A percentile compares a stretch with the other conserved stretches of the same genome.
Evolutionary conservation across 2,113 vertebrate species (phyloP).

Genomic region (Microcebus ravelobensis): DNA sequence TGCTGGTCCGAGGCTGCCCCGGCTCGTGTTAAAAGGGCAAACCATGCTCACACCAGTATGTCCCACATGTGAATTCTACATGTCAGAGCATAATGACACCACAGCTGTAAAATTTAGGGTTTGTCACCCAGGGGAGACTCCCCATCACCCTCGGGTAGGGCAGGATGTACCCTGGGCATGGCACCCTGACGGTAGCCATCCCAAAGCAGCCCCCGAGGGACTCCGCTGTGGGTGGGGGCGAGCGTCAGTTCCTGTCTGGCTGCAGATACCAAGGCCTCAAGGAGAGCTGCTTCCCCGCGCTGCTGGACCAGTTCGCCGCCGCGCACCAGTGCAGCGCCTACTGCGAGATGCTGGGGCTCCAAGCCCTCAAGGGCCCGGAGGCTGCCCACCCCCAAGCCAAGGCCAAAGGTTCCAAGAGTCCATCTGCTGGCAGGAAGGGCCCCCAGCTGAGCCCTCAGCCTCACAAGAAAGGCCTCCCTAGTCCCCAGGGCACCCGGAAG

Average conservation of each 20-base stretch:
- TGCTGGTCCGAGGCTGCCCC: not conserved
- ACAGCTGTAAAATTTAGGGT: not conserved
- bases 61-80: not conserved
- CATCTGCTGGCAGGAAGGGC: conserved; percentile 89
- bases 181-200: not conserved
- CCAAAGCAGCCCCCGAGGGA: not conserved
- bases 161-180: not conserved
- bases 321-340: conserved; percentile 94
- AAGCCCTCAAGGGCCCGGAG: conserved; percentile 88
- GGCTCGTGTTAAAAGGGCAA: not conserved
- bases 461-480: conserved; percentile 90
- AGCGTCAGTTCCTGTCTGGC: not conserved
- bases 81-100: not conserved
- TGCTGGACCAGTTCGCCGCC: conserved; percentile 91
- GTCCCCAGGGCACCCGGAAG: conserved; percentile 91
- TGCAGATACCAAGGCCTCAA: conserved; percentile 97
- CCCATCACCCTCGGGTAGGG: not conserved
- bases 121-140: not conserved
- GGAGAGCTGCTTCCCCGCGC: conserved; percentile 88
- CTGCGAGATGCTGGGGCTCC: conserved; percentile 92
- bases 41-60: no score
- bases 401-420: conserved; percentile 93
- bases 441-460: conserved; percentile 92
- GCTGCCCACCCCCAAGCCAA: conserved; percentile 86
- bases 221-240: not conserved